Evolutionary conservation across 35 echinoderm and acorn worm genomes (phyloP), one percentile per base, ranked within the genome.

Genomic region (Amphiura filiformis): DNA sequence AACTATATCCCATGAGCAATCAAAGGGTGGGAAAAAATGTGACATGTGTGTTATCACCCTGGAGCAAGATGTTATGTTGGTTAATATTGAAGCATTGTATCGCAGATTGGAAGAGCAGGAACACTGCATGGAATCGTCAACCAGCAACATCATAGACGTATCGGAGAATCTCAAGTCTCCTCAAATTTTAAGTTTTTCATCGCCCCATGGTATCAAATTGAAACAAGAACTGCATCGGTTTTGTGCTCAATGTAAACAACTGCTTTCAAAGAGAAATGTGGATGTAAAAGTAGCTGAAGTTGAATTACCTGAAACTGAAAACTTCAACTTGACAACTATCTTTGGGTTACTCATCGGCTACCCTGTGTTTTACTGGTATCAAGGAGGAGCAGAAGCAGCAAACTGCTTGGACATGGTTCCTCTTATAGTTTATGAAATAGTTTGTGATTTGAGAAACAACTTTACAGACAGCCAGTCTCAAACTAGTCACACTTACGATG

Each of bases 301-400:
- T 26, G 52, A 37, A 80, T 35, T 79, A 37, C n/a, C 77, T 35
- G 78, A 88, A 18, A 52, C 13, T 49, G 77, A 23, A 57, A 70
- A 93, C 37, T 88, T 89, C 85, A 91, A 91, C 52, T 34, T 95
- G 42, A 76, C 93, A 11, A 88, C 84, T 1, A 20, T 95, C 37
- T 95, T 95, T 76, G 93, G 93, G 49, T 56, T 91, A n/a, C 70
- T 95, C 32, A 40, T 95, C 32, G 93, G 89, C 31, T 95, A 95
- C 61, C 93, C 93, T 33, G 80, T 88, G 33, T 33, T 91, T 18
- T 95, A 95, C 56, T 95, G 93, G 93, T 91, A 84, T 38, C n/a
- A 85, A 37, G 76, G 77, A 34, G 9, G 47, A 13, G 30, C 56
- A 13, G 83, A 86, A 32, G 82, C 35, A 36, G 13, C 36, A 9